Evolutionary conservation across 2,888 invertebrate species (phyloP).

Genomic region (Cephus pulcher): DNA sequence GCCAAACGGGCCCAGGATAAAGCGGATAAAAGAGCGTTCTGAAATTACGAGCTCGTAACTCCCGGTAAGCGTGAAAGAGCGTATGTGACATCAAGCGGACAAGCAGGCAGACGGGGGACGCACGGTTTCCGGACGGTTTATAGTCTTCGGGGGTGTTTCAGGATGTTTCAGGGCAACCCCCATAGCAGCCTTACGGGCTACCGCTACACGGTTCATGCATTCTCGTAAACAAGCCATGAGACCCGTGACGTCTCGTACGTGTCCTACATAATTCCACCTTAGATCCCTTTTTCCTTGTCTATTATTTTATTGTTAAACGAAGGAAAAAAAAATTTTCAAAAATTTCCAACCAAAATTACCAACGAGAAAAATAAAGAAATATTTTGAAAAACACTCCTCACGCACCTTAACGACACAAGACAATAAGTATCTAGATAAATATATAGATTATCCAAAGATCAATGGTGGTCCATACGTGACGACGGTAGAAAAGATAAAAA

Average conservation of each 20-base stretch:
- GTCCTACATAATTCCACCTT: constrained; percentile 2
- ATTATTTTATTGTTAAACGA: not conserved
- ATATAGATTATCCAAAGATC: not conserved
- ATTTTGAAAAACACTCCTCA: not conserved
- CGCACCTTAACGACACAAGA: not conserved
- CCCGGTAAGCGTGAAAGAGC: constrained; percentile 59
- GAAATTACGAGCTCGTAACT: constrained; percentile 63
- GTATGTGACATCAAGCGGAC: constrained; percentile 48
- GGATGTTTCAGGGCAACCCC: constrained; percentile 42
- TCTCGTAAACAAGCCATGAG: constrained; percentile 31
- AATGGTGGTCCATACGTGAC: constrained; percentile 7
- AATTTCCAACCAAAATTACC: no score
- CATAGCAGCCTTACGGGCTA: constrained; percentile 44
- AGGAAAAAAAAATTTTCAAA: no score
- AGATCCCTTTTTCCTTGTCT: not conserved
- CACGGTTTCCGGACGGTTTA: constrained; percentile 48
- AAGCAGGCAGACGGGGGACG: constrained; percentile 10
- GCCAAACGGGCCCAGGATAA: constrained; percentile 25
- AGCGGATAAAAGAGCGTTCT: constrained; percentile 39
- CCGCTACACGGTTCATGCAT: constrained; percentile 59
- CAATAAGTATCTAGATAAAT: not conserved
- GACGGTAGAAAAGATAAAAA: constrained; percentile 7
- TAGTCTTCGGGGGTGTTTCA: constrained; percentile 47
- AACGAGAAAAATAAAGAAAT: not conserved
- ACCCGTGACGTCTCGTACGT: not conserved